Evolutionary conservation across 2,888 invertebrate genomes (phyloP).

Genomic region (Cecidostiba fungosa): DNA sequence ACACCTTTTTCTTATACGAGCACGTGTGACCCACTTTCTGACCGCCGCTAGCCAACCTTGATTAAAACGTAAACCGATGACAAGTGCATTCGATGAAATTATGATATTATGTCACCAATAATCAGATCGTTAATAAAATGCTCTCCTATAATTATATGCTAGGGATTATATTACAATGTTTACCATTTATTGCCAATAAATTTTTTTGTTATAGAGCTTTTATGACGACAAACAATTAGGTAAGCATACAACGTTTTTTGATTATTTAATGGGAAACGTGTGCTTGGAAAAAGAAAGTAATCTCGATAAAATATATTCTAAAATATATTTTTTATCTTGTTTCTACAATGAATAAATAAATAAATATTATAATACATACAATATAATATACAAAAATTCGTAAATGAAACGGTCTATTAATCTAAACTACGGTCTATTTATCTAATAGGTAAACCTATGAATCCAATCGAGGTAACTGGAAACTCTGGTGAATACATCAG

Average conservation of each 20-base stretch:
- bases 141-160: not conserved
- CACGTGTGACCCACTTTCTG: not conserved
- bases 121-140: not conserved
- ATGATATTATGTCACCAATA: not conserved
- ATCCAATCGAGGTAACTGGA: constrained; percentile 78
- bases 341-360: not conserved
- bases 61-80: not conserved
- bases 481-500: constrained; percentile 80
- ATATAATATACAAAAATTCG: not conserved
- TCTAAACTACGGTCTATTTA: not conserved
- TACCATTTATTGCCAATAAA: no score
- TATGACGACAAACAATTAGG: no score
- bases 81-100: not conserved
- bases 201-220: no score
- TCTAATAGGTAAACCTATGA: constrained; percentile 61
- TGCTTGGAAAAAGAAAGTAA: not conserved
- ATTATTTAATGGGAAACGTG: not conserved
- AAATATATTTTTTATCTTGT: not conserved
- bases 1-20: not conserved
- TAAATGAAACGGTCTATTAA: not conserved
- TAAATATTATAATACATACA: not conserved
- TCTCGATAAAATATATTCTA: not conserved
- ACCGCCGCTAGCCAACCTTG: not conserved
- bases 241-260: no score
- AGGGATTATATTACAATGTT: no score